These are phyloP conservation scores for Trogon surrucura DNA, from an alignment of 2,113 vertebrate species.

Conservation along the genomic window DNA sequence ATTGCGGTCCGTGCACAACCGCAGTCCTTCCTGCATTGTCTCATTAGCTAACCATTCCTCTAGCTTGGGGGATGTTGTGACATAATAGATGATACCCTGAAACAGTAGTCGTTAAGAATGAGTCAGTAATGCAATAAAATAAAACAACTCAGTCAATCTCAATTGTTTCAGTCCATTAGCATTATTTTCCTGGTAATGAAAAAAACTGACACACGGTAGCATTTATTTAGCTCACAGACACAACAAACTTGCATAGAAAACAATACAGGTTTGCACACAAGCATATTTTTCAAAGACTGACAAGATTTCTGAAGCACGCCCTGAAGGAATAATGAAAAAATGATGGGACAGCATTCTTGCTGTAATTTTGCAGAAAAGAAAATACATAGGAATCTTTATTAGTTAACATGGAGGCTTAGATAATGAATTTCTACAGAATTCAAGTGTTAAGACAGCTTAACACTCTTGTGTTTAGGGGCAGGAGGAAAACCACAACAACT, in stretches of 20 bases:
- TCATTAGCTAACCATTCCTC: slow-evolving; percentile 97
- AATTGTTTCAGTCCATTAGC: neutral
- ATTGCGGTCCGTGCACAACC: slow-evolving; percentile 88
- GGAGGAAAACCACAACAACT: neutral
- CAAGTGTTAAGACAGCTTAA: neutral
- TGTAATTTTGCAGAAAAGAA: neutral
- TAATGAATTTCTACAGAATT: neutral
- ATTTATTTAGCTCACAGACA: neutral
- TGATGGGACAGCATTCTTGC: neutral
- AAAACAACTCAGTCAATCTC: neutral
- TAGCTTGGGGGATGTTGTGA: slow-evolving; percentile 89
- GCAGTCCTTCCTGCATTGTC: slow-evolving; percentile 93
- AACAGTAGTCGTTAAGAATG: neutral
- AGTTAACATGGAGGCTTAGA: neutral
- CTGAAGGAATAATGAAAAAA: neutral
- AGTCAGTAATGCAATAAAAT: neutral
- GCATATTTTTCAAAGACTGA: neutral
- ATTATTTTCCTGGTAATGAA: neutral
- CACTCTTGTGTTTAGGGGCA: neutral
- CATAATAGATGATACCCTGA: slow-evolving; percentile 97
- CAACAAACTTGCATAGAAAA: neutral
- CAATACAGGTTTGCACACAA: neutral
- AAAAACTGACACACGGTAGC: neutral
- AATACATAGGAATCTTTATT: neutral
- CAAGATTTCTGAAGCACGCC: neutral